Conservation (phyloP, 2,888 invertebrate genomes). For the Salticus scenicus region DNA sequence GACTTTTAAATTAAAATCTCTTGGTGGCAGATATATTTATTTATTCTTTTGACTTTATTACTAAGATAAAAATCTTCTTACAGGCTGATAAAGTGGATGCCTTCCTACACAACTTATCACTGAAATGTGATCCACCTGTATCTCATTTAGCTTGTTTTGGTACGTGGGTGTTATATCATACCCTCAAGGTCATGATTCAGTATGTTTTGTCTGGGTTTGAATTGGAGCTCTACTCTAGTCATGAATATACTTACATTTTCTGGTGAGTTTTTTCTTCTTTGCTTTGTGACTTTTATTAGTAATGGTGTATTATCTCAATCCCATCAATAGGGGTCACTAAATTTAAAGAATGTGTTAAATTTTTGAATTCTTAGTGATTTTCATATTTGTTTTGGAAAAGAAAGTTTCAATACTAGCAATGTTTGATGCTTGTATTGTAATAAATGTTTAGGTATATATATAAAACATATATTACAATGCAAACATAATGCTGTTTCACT, state of each 20-base stretch:
- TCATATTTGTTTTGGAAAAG: no score
- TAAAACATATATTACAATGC: no score
- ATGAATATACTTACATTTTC: slow-evolving; percentile 96
- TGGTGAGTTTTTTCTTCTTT: slow-evolving; percentile 81
- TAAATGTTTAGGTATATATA: no score
- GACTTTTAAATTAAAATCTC: no score
- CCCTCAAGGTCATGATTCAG: slow-evolving; percentile 92
- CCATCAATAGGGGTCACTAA: no score
- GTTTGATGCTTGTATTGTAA: no score
- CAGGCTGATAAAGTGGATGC: slow-evolving; percentile 94
- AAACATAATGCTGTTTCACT: no score
- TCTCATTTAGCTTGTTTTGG: slow-evolving; percentile 89
- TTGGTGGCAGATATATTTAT: background rate
- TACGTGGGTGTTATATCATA: slow-evolving; percentile 97
- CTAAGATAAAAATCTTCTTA: slow-evolving; percentile 67
- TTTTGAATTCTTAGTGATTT: no score
- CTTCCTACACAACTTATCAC: slow-evolving; percentile 83
- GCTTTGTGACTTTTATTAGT: no score
- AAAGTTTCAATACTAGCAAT: no score
- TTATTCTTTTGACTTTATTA: background rate
- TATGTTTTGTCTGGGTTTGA: slow-evolving; percentile 96
- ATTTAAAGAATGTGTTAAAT: no score
- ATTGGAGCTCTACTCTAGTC: slow-evolving; percentile 94
- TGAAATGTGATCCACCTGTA: slow-evolving; percentile 82
- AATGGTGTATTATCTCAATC: no score